These are phyloP conservation scores for Subanguina moxae DNA, from an alignment of 1,140 invertebrate genomes.

Conservation along the genomic window DNA sequence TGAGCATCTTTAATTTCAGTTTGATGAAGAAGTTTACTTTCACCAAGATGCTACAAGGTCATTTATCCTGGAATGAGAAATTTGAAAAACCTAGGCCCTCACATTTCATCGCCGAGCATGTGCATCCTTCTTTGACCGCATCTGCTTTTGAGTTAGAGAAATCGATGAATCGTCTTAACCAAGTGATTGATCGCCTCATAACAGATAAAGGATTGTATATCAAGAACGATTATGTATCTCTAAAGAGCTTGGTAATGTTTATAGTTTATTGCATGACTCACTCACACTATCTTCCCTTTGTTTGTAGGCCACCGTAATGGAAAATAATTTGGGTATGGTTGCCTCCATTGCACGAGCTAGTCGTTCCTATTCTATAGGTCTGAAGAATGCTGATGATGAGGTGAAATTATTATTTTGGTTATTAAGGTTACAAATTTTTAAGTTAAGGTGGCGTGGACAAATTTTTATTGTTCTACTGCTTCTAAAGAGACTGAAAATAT, in stretches of 20 bases:
- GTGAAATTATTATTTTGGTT: no score
- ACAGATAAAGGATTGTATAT: slow-evolving; percentile 43
- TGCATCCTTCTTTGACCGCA: slow-evolving; percentile 51
- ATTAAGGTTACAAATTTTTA: no score
- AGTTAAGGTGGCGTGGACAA: slow-evolving; percentile 49
- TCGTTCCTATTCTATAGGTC: slow-evolving; percentile 55
- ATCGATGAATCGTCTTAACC: slow-evolving; percentile 39
- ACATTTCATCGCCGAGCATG: slow-evolving; percentile 58
- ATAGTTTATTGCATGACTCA: background rate
- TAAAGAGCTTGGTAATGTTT: slow-evolving; percentile 17
- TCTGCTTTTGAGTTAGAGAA: slow-evolving; percentile 34
- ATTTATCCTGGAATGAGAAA: slow-evolving; percentile 11
- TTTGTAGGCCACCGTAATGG: slow-evolving; percentile 29
- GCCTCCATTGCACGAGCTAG: slow-evolving; percentile 49
- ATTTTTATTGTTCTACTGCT: slow-evolving; percentile 34
- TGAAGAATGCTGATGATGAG: slow-evolving; percentile 45
- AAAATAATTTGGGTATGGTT: slow-evolving; percentile 48
- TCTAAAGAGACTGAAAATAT: slow-evolving; percentile 30
- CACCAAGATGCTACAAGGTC: slow-evolving; percentile 11
- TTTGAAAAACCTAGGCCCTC: slow-evolving; percentile 41
- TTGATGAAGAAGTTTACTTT: slow-evolving; percentile 19
- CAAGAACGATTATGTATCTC: slow-evolving; percentile 44
- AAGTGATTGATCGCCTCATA: slow-evolving; percentile 33
- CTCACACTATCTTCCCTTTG: slow-evolving; percentile 20
- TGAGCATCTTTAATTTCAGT: slow-evolving; percentile 24